Conservation (phyloP, 2,888 invertebrate genomes). For the Drosophila rellima region DNA sequence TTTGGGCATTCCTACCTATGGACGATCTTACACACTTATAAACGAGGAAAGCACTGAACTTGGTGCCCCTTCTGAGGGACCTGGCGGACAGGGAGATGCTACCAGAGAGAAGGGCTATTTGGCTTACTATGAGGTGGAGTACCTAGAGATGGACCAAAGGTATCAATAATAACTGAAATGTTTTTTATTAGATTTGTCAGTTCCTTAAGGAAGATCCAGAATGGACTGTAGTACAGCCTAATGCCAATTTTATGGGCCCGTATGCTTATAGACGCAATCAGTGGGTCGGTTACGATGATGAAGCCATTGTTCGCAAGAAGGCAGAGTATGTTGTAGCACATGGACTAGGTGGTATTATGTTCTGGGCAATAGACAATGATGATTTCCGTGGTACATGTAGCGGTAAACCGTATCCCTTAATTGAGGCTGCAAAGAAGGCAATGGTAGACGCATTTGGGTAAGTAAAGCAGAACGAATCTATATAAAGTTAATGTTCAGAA, state of each 20-base stretch:
- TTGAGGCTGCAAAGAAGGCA: slow-evolving; percentile 95
- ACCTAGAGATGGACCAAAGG: neutral
- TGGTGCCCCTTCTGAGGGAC: slow-evolving; percentile 96
- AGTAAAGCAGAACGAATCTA: slow-evolving; percentile 34
- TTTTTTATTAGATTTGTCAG: slow-evolving; percentile 91
- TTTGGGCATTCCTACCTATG: slow-evolving; percentile 95
- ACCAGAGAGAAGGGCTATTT: slow-evolving; percentile 97
- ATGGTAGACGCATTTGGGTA: slow-evolving; percentile 89
- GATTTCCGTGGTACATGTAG: slow-evolving; percentile 97
- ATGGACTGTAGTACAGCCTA: slow-evolving; percentile 94
- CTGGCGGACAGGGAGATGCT: slow-evolving; percentile 95
- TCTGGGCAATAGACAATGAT: slow-evolving; percentile 94
- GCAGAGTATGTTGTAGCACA: slow-evolving; percentile 94
- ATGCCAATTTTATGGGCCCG: slow-evolving; percentile 94
- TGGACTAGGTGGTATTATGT: slow-evolving; percentile 91
- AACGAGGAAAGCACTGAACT: slow-evolving; percentile 94
- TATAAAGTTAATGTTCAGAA: neutral
- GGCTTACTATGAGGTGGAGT: slow-evolving; percentile 94
- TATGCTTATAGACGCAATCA: slow-evolving; percentile 95
- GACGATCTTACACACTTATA: slow-evolving; percentile 94
- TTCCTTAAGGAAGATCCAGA: slow-evolving; percentile 89
- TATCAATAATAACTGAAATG: neutral
- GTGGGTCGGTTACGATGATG: slow-evolving; percentile 97
- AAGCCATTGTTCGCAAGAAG: slow-evolving; percentile 93
- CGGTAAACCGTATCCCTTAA: slow-evolving; percentile 94